These are phyloP conservation scores for Rhodinocichla rosea DNA, from an alignment of 2,113 vertebrate species.

Conservation along the genomic window DNA sequence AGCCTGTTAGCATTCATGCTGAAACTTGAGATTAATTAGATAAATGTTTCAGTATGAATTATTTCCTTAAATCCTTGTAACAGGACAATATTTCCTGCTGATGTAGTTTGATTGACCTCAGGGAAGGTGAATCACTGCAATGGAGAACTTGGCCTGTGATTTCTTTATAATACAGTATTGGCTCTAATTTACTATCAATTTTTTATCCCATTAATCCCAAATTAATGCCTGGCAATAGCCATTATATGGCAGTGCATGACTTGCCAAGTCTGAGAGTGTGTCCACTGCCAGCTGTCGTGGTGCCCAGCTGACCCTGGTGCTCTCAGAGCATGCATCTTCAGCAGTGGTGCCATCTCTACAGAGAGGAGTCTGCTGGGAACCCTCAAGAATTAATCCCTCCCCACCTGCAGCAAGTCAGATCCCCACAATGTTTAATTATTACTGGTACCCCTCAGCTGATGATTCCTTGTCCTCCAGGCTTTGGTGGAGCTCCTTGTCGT, in stretches of 20 bases:
- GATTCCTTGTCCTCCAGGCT: not conserved
- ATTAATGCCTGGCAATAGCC: not conserved
- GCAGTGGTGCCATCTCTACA: not conserved
- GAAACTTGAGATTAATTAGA: conserved; percentile 12
- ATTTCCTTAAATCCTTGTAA: conserved; percentile 7
- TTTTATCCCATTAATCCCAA: not conserved
- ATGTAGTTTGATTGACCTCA: not conserved
- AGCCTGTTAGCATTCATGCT: not conserved
- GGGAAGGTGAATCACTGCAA: not conserved
- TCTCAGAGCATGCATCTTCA: not conserved
- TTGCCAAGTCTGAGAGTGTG: not conserved
- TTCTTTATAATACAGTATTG: not conserved
- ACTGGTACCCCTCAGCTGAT: not conserved
- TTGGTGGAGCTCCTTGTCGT: not conserved
- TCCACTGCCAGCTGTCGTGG: not conserved
- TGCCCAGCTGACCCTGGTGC: not conserved
- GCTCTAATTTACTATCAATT: not conserved
- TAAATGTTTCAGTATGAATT: not conserved
- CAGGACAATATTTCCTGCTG: not conserved
- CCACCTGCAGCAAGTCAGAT: not conserved
- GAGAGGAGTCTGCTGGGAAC: not conserved
- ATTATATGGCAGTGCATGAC: not conserved
- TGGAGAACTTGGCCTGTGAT: not conserved
- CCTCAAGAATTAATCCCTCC: not conserved
- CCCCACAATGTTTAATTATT: not conserved